Percentiles rank a stretch among this genome's conserved stretches.
These are phyloP conservation scores for Sebastes ruberrimus DNA, from an alignment of 2,797 vertebrate genomes.

Conservation along the genomic window DNA sequence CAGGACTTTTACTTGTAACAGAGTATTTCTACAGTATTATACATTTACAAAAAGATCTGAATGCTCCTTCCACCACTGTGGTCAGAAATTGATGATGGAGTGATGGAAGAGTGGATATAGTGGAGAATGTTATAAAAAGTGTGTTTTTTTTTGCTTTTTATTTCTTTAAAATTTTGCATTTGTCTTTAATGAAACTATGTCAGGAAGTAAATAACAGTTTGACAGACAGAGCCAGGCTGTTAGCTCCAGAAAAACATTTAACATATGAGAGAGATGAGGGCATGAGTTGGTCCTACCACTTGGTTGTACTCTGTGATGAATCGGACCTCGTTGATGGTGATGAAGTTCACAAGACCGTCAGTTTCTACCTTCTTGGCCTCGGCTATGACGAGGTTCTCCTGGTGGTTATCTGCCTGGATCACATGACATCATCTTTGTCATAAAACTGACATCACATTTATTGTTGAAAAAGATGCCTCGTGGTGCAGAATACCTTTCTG, in stretches of 20 bases:
- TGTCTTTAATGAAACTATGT: too few species aligned
- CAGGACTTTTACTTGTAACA: background rate
- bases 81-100: background rate
- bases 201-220: too few species aligned
- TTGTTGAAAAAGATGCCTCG: background rate
- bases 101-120: background rate
- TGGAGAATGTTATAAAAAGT: background rate
- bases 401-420: constrained; percentile 86
- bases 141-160: too few species aligned
- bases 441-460: background rate
- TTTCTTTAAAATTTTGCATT: too few species aligned
- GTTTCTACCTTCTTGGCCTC: constrained; percentile 76
- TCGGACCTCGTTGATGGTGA: constrained; percentile 85
- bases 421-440: constrained; percentile 8
- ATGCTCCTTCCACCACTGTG: background rate
- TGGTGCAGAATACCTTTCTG: constrained; percentile 82
- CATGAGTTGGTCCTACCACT: constrained; percentile 78
- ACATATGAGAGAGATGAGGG: background rate
- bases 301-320: constrained; percentile 92
- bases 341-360: constrained; percentile 85
- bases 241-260: background rate
- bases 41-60: background rate
- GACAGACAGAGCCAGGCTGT: background rate
- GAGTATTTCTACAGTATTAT: background rate
- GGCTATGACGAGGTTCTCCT: constrained; percentile 80